phyloP scores from a whole-genome alignment of 2,888 invertebrate species.

The Spodoptera picta region DNA sequence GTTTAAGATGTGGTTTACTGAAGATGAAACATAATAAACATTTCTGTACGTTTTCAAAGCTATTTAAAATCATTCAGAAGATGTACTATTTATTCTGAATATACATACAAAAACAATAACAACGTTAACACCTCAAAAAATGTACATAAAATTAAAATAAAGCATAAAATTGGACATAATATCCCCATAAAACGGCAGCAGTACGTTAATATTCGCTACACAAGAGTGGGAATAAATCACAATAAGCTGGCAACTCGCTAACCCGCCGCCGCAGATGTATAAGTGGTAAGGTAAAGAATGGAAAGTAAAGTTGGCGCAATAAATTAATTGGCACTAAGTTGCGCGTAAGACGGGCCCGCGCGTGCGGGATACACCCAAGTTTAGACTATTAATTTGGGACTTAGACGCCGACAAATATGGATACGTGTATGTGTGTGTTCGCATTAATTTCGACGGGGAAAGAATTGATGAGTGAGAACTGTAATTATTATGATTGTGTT shows the following conservation, averaged over 20 bases:
- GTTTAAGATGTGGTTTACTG: not conserved
- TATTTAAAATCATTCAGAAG: no score
- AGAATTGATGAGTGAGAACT: slow-evolving; percentile 18
- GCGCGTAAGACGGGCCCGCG: slow-evolving; percentile 71
- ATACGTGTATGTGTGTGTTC: slow-evolving; percentile 62
- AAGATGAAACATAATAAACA: no score
- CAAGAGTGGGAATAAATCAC: slow-evolving; percentile 57
- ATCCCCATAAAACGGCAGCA: slow-evolving; percentile 35
- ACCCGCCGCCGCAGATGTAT: slow-evolving; percentile 67
- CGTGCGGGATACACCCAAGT: slow-evolving; percentile 82
- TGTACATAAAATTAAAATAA: slow-evolving; percentile 19
- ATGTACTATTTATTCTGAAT: no score
- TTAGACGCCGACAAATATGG: slow-evolving; percentile 81
- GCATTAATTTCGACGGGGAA: slow-evolving; percentile 51
- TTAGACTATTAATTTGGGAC: slow-evolving; percentile 87
- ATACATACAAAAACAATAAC: not conserved
- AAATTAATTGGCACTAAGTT: slow-evolving; percentile 87
- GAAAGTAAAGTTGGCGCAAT: slow-evolving; percentile 86
- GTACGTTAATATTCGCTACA: slow-evolving; percentile 50
- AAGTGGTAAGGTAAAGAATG: slow-evolving; percentile 85
- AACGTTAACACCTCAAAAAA: slow-evolving; percentile 2
- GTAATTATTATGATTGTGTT: not conserved
- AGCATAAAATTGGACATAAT: slow-evolving; percentile 14
- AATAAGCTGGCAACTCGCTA: slow-evolving; percentile 66
- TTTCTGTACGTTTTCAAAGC: no score